These are phyloP conservation scores for Andrena flavipes DNA, from an alignment of 2,888 invertebrate species.

Conservation along the genomic window DNA sequence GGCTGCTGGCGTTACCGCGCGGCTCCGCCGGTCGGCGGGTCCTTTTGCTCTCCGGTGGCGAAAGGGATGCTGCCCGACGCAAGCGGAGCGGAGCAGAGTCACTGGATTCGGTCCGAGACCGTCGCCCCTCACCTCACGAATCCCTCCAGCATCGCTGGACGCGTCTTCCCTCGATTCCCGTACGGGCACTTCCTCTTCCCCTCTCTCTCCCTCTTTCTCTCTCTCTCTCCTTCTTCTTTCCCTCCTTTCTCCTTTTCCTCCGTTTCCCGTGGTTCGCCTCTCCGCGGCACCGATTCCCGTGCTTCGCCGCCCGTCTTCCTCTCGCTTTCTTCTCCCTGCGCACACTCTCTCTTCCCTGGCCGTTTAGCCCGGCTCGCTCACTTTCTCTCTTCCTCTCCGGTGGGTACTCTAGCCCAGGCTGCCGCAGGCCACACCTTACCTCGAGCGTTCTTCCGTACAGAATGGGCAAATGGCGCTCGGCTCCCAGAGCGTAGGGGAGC, in stretches of 20 bases:
- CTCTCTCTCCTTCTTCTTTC: neutral
- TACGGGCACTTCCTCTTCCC: constrained; percentile 51
- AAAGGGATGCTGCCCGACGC: constrained; percentile 56
- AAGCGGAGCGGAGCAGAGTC: constrained; percentile 28
- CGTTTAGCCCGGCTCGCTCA: constrained; percentile 1
- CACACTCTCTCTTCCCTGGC: constrained; percentile 9
- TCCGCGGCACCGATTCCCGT: constrained; percentile 10
- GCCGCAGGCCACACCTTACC: constrained; percentile 80
- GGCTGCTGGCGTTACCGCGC: neutral
- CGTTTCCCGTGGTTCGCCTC: neutral
- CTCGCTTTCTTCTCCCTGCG: constrained; percentile 13
- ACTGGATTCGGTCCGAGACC: constrained; percentile 30
- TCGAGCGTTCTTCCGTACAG: constrained; percentile 81
- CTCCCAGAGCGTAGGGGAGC: constrained; percentile 75
- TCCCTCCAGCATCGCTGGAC: constrained; percentile 68
- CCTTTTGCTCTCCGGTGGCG: neutral
- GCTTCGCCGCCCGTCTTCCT: constrained; percentile 22
- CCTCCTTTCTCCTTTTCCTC: neutral
- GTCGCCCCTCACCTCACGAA: constrained; percentile 69
- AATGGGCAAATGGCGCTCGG: constrained; percentile 81
- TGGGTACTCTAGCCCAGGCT: constrained; percentile 46
- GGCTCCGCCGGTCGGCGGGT: neutral
- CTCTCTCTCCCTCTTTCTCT: constrained; percentile 11
- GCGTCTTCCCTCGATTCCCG: constrained; percentile 50
- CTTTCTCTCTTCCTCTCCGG: constrained; percentile 16